A percentile compares a stretch with the other conserved stretches of the same genome.
phyloP scores from a whole-genome alignment of 1,140 invertebrate genomes.

The Asbolus verrucosus region DNA sequence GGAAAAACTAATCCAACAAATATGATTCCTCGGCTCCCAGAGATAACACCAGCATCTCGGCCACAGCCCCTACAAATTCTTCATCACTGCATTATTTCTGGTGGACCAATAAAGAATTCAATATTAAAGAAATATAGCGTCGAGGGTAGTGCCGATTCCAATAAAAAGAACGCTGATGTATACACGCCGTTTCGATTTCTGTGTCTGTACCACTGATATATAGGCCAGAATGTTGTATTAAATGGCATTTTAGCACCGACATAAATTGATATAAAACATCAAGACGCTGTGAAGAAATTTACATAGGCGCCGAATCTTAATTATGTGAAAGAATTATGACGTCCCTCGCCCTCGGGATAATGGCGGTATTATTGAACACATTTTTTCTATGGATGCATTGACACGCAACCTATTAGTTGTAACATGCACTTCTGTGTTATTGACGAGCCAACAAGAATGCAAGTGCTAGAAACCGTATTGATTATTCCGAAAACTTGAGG shows the following conservation, averaged over 20 bases:
- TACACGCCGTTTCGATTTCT: conserved; percentile 23
- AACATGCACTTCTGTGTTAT: conserved; percentile 7
- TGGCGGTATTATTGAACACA: conserved; percentile 27
- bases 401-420: conserved; percentile 22
- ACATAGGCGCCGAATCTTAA: conserved; percentile 43
- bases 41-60: not conserved
- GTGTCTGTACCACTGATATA: conserved; percentile 14
- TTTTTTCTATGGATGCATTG: conserved; percentile 24
- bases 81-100: conserved; percentile 25
- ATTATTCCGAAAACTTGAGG: not conserved
- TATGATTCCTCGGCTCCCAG: not conserved
- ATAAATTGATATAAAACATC: conserved; percentile 40
- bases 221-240: conserved; percentile 20
- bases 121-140: conserved; percentile 37
- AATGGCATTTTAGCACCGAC: conserved; percentile 42
- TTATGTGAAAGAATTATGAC: conserved; percentile 36
- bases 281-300: conserved; percentile 37
- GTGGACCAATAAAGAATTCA: conserved; percentile 29
- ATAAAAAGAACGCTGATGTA: conserved; percentile 35
- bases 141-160: conserved; percentile 11
- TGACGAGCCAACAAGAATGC: not conserved
- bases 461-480: not conserved
- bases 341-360: conserved; percentile 22
- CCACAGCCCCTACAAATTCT: conserved; percentile 8
- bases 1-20: no score